phyloP scores from a whole-genome alignment of 1,140 invertebrate genomes.

The Bombyx mandarina region DNA sequence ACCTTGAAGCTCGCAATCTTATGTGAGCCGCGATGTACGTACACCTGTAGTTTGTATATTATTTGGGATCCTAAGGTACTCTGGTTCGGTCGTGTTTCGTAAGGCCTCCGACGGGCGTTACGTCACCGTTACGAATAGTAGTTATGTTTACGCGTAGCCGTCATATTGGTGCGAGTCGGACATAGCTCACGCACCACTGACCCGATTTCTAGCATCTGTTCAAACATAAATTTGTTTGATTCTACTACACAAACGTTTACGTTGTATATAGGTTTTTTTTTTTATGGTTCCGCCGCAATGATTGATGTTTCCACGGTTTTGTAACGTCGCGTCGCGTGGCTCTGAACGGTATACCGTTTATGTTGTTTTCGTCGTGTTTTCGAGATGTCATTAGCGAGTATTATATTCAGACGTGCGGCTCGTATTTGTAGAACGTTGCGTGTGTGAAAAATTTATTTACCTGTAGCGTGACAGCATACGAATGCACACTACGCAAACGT shows the following conservation, averaged over 20 bases:
- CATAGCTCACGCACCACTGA: slow-evolving; percentile 51
- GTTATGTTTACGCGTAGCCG: slow-evolving; percentile 47
- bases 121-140: slow-evolving; percentile 37
- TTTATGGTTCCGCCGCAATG: slow-evolving; percentile 7
- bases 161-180: slow-evolving; percentile 39
- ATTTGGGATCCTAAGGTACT: slow-evolving; percentile 25
- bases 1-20: slow-evolving; percentile 32
- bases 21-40: slow-evolving; percentile 20
- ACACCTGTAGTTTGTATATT: slow-evolving; percentile 25
- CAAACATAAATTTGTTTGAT: slow-evolving; percentile 30
- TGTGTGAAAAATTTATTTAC: slow-evolving; percentile 38
- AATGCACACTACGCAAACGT: slow-evolving; percentile 45
- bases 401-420: slow-evolving; percentile 8
- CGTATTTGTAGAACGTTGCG: slow-evolving; percentile 23
- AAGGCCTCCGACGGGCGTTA: slow-evolving; percentile 41
- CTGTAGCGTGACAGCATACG: slow-evolving; percentile 5
- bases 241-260: slow-evolving; percentile 10
- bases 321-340: slow-evolving; percentile 5
- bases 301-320: slow-evolving; percentile 10
- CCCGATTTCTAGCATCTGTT: slow-evolving; percentile 49
- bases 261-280: slow-evolving; percentile 4
- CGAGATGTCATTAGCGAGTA: slow-evolving; percentile 18
- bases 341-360: slow-evolving; percentile 2
- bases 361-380: slow-evolving; percentile 14
- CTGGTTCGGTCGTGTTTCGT: slow-evolving; percentile 30